Evolutionary conservation across 2,797 vertebrate species (phyloP).

Genomic region (Melanotaenia nigrans): DNA sequence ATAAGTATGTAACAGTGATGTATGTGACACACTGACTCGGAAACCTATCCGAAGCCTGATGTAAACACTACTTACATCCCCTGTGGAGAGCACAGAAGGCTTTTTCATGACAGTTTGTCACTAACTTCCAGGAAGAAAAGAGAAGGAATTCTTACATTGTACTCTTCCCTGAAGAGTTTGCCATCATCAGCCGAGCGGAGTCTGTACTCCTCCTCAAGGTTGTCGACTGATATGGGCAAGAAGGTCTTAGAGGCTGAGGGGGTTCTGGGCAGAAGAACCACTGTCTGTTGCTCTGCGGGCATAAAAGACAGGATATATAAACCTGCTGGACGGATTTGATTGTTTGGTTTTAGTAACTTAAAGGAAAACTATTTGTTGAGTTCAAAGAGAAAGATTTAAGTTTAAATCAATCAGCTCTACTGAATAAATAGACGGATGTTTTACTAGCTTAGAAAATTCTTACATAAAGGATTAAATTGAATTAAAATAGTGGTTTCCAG

Average conservation of each 20-base stretch:
- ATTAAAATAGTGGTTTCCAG: slow-evolving; percentile 39
- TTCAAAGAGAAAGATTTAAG: not conserved
- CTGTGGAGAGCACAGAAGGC: not conserved
- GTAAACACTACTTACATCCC: slow-evolving; percentile 1
- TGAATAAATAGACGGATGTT: not conserved
- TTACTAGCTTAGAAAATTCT: not conserved
- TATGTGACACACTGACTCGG: not conserved
- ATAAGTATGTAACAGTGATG: not conserved
- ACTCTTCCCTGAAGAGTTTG: slow-evolving; percentile 95
- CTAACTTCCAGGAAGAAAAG: not conserved
- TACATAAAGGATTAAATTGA: slow-evolving; percentile 34
- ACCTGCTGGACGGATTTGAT: not conserved
- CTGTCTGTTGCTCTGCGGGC: slow-evolving; percentile 93
- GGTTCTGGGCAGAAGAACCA: slow-evolving; percentile 92
- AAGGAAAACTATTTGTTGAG: not conserved
- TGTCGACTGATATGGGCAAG: slow-evolving; percentile 89
- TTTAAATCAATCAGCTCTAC: slow-evolving; percentile 18
- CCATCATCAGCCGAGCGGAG: slow-evolving; percentile 93
- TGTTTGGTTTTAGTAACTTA: not conserved
- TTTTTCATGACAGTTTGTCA: not conserved
- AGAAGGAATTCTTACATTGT: slow-evolving; percentile 86
- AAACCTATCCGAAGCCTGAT: not conserved
- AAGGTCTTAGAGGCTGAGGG: slow-evolving; percentile 91
- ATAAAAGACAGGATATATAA: slow-evolving; percentile 12
- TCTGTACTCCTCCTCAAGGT: slow-evolving; percentile 92